Evolutionary conservation across 2,888 invertebrate species (phyloP).

Genomic region (Xanthia togata): DNA sequence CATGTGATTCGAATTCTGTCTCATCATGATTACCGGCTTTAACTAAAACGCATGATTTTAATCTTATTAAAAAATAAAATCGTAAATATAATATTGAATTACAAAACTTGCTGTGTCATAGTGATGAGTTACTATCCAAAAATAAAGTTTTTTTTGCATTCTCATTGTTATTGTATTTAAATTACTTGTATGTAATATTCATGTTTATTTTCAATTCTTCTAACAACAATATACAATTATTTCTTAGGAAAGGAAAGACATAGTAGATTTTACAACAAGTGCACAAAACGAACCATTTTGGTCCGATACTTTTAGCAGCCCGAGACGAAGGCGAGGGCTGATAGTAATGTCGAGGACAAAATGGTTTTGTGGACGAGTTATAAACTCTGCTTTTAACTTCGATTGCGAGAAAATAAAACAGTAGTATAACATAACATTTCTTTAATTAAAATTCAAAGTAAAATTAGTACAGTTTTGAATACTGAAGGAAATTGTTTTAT

Average conservation of each 20-base stretch:
- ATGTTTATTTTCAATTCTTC: slow-evolving; percentile 16
- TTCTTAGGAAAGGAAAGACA: not conserved
- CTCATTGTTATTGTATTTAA: slow-evolving; percentile 18
- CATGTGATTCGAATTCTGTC: not conserved
- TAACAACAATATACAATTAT: slow-evolving; percentile 18
- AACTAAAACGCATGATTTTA: not conserved
- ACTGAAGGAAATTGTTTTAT: no score
- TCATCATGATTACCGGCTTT: slow-evolving; percentile 1
- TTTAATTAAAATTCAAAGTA: no score
- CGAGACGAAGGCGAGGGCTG: no score
- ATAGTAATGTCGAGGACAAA: no score
- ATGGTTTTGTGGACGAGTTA: no score
- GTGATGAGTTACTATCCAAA: not conserved
- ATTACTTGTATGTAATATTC: slow-evolving; percentile 19
- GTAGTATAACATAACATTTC: no score
- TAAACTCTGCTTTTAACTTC: no score
- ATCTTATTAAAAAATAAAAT: not conserved
- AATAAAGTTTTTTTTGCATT: not conserved
- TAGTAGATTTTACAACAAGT: no score
- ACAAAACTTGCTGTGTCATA: not conserved
- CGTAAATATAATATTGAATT: not conserved
- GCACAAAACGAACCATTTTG: no score
- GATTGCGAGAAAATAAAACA: no score
- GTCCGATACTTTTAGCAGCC: no score
- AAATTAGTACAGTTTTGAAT: no score